Percentiles rank a stretch among this genome's conserved stretches.
Conservation (phyloP, 1,140 invertebrate genomes). For the Atta colombica region DNA sequence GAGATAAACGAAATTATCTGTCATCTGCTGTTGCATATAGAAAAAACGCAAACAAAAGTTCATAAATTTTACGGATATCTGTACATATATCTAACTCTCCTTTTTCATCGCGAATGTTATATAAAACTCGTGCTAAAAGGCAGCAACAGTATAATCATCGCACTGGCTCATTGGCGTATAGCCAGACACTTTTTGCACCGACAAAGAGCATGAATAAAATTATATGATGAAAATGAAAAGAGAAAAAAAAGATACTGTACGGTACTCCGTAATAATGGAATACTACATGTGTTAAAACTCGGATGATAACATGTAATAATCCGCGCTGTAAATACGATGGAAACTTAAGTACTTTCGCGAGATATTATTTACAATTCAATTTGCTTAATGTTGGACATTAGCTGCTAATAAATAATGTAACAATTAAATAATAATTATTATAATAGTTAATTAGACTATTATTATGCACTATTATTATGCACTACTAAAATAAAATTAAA, state of each 20-base stretch:
- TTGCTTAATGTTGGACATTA: background rate
- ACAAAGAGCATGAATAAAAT: constrained; percentile 33
- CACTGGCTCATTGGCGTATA: constrained; percentile 1
- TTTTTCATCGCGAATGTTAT: background rate
- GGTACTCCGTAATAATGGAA: constrained; percentile 7
- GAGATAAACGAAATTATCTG: background rate
- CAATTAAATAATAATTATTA: constrained; percentile 19
- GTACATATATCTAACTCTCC: background rate
- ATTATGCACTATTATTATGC: background rate
- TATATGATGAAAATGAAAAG: constrained; percentile 27
- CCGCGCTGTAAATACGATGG: background rate
- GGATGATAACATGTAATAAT: constrained; percentile 9
- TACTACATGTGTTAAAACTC: constrained; percentile 3
- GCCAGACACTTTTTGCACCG: background rate
- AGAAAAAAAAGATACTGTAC: background rate
- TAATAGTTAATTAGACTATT: background rate
- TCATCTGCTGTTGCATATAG: background rate
- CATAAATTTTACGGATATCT: constrained; percentile 1
- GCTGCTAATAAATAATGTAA: background rate
- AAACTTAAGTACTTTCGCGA: background rate
- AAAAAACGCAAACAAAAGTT: constrained; percentile 23
- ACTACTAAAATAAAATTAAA: background rate
- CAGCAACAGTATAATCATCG: constrained; percentile 14
- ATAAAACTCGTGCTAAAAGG: constrained; percentile 33
- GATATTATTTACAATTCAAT: background rate